A percentile compares a stretch with the other conserved stretches of the same genome.
Evolutionary conservation across 2,113 vertebrate species (phyloP).

Genomic region (Oncorhynchus kisutch): DNA sequence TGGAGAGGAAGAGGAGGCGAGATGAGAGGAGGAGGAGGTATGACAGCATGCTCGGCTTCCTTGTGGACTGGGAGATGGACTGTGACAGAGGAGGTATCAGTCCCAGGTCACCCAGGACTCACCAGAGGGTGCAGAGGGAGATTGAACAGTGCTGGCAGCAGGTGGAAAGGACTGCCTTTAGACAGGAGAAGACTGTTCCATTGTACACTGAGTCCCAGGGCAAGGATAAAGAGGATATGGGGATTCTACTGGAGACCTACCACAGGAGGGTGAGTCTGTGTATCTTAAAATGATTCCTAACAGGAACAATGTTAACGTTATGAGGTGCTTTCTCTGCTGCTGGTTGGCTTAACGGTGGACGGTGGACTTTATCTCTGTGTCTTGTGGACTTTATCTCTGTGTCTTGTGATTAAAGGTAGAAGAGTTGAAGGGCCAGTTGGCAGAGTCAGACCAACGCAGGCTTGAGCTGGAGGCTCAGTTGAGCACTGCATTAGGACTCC

Average conservation of each 20-base stretch:
- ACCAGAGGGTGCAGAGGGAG: conserved; percentile 50
- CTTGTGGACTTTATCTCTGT: conserved; percentile 1
- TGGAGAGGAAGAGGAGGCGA: conserved; percentile 56
- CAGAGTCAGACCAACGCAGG: conserved; percentile 40
- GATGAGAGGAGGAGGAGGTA: conserved; percentile 66
- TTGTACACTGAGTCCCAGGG: conserved; percentile 26
- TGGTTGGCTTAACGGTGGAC: background rate
- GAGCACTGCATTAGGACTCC: background rate
- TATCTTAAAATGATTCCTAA: background rate
- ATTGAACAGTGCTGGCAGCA: conserved; percentile 68
- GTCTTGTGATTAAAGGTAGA: conserved; percentile 53
- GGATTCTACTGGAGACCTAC: conserved; percentile 55
- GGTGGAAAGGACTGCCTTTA: conserved; percentile 61
- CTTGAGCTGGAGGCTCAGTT: conserved; percentile 51
- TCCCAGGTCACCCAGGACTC: conserved; percentile 24
- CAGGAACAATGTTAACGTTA: background rate
- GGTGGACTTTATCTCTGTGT: conserved; percentile 2
- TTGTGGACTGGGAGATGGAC: conserved; percentile 20
- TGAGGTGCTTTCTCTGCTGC: background rate
- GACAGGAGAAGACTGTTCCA: conserved; percentile 42
- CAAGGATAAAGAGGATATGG: conserved; percentile 24
- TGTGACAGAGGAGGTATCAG: background rate
- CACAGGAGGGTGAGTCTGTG: conserved; percentile 50
- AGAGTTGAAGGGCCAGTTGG: conserved; percentile 60
- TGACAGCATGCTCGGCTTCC: conserved; percentile 58